These are phyloP conservation scores for Thinocorus orbignyianus DNA, from an alignment of 2,113 vertebrate species.

Conservation along the genomic window DNA sequence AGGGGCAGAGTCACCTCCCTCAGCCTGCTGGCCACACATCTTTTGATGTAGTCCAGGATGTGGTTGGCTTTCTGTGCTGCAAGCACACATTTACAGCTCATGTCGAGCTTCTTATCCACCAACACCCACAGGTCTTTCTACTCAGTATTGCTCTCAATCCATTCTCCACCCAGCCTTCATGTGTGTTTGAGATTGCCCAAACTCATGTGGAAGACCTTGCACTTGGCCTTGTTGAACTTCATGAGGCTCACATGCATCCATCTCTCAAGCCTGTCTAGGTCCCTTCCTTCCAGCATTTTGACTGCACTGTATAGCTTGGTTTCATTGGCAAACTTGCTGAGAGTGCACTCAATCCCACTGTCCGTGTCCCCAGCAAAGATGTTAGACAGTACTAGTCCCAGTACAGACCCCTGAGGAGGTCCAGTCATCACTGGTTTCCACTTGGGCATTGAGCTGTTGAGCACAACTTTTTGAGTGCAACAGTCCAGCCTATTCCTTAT, in stretches of 20 bases:
- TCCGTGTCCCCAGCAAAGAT: neutral
- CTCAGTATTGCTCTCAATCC: neutral
- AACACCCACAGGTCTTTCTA: neutral
- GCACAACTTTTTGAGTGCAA: neutral
- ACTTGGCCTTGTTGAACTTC: neutral
- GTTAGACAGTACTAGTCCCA: neutral
- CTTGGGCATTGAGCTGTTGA: neutral
- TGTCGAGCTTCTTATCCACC: neutral
- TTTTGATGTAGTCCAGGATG: neutral
- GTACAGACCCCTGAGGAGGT: neutral
- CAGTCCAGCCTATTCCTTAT: neutral
- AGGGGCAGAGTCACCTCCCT: too few relatives aligned
- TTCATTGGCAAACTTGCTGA: neutral
- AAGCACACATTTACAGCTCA: neutral
- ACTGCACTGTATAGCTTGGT: neutral
- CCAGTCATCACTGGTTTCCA: neutral
- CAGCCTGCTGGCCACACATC: too few relatives aligned
- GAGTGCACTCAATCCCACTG: neutral
- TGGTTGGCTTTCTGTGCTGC: neutral
- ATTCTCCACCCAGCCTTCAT: neutral
- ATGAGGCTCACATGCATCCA: neutral
- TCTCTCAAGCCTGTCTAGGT: neutral
- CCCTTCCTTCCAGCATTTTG: neutral
- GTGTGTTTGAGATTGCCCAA: neutral
- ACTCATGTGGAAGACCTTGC: neutral